phyloP scores from a whole-genome alignment of 2,888 invertebrate genomes.

The Mactromeris polynyma region DNA sequence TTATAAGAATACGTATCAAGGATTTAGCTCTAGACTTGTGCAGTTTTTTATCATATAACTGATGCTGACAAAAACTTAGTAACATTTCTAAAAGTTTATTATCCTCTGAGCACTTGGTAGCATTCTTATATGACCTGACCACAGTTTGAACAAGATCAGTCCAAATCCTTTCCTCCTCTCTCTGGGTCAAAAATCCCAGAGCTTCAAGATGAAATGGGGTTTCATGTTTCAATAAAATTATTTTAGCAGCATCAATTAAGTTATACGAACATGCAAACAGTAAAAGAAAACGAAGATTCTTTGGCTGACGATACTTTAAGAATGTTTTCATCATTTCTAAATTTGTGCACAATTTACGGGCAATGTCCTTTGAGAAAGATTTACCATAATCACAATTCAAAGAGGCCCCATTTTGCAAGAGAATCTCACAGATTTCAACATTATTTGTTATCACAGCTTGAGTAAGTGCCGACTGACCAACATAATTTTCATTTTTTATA shows the following conservation, averaged over 20 bases:
- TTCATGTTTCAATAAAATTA: slow-evolving; percentile 31
- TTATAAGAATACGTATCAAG: slow-evolving; percentile 35
- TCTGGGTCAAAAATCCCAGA: slow-evolving; percentile 44
- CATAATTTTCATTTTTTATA: slow-evolving; percentile 49
- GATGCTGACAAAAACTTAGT: slow-evolving; percentile 43
- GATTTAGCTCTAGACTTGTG: slow-evolving; percentile 40
- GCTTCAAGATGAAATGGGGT: slow-evolving; percentile 51
- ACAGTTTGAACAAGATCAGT: slow-evolving; percentile 36
- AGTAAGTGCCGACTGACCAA: slow-evolving; percentile 43
- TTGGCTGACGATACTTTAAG: not conserved
- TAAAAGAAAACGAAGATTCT: slow-evolving; percentile 44
- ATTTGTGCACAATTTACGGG: slow-evolving; percentile 29
- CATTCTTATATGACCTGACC: slow-evolving; percentile 37
- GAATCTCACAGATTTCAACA: slow-evolving; percentile 29
- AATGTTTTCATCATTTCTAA: slow-evolving; percentile 41
- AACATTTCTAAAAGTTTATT: slow-evolving; percentile 54
- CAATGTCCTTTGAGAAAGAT: slow-evolving; percentile 32
- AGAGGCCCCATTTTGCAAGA: slow-evolving; percentile 44
- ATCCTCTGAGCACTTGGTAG: slow-evolving; percentile 46
- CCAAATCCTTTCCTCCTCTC: slow-evolving; percentile 41
- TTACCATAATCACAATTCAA: slow-evolving; percentile 35
- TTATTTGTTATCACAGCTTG: slow-evolving; percentile 35
- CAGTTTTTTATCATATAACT: slow-evolving; percentile 22
- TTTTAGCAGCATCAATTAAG: slow-evolving; percentile 44
- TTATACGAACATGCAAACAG: slow-evolving; percentile 49